These are phyloP conservation scores for Choloepus didactylus DNA, from an alignment of 2,797 vertebrate genomes.

Conservation along the genomic window DNA sequence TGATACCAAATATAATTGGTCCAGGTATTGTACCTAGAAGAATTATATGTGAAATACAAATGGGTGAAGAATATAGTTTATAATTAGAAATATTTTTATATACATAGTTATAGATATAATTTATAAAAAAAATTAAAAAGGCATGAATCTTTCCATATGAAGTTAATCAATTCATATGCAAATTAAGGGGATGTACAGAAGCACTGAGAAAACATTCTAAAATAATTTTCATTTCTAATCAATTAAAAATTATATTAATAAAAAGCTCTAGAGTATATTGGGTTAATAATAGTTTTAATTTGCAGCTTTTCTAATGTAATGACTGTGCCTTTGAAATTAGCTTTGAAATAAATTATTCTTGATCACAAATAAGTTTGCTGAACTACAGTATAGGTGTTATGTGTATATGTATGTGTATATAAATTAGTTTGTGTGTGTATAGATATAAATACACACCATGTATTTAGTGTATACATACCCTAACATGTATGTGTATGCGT, in stretches of 20 bases:
- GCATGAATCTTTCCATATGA: background rate
- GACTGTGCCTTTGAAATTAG: background rate
- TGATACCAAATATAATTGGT: slow-evolving; percentile 89
- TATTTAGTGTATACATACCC: background rate
- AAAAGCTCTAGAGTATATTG: background rate
- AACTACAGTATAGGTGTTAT: background rate
- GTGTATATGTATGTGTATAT: background rate
- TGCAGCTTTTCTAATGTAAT: background rate
- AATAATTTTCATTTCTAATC: slow-evolving; percentile 33
- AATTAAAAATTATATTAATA: slow-evolving; percentile 15
- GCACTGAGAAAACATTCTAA: background rate
- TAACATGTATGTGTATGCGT: background rate
- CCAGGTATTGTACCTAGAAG: slow-evolving; percentile 90
- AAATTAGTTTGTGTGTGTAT: background rate
- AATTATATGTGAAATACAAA: slow-evolving; percentile 43
- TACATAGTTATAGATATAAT: background rate
- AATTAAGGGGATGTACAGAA: slow-evolving; percentile 12
- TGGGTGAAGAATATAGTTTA: background rate
- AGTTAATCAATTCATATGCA: slow-evolving; percentile 12
- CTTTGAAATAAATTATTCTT: slow-evolving; percentile 5
- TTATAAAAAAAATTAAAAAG: background rate
- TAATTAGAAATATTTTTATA: background rate
- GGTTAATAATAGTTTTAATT: slow-evolving; percentile 27
- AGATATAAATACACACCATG: background rate
- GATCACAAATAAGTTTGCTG: background rate